Base-by-base conservation (phyloP, 2,797 vertebrate genomes). In the Gephyroberyx darwinii region DNA sequence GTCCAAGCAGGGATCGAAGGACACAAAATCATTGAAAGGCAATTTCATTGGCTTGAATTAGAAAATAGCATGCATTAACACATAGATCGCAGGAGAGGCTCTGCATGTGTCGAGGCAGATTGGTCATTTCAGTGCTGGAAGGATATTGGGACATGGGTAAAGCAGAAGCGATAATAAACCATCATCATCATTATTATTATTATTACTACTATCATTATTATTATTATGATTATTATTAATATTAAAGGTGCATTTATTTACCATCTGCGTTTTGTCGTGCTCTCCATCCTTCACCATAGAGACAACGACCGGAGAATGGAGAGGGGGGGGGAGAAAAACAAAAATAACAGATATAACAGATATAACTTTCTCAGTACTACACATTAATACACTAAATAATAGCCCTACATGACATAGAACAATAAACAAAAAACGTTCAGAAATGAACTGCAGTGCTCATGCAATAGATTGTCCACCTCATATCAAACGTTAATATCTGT, bases 181-280 rank as follows among this genome's bases (percentile, higher is more conserved):
- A 55, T 30, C n/a, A 54, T 31, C 35, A 39, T 41, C 16, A 69
- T 55, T 19, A 57, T 26, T 3, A 16, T 73, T 54, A 82, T 71
- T 12, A 65, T 80, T 54, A 81, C 77, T 26, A 72, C 84, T 75
- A 91, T 85, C 3, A 55, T 75, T 5, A 59, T 71, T 9, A 52
- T 58, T 1, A 65, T 76, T 31, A 51, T 65, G 19, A 68, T 82
- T 65, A 12, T 78, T 69, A 52, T 80, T 66, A 80, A 88, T 88
- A 92, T 91, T 89, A 81, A 93, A 93, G 85, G 85, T 91, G 79
- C 69, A 66, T 91, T 92, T 93, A 93, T 93, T 94, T 94, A 94
- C 93, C 93, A 93, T 94, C 92, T 80, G 93, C 90, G 92, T 94
- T 95, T 94, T 95, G 94, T 74, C 92, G 91, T 71, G 93, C 93